Base-by-base conservation (phyloP, 1,140 invertebrate genomes). In the Drosophila punjabiensis region DNA sequence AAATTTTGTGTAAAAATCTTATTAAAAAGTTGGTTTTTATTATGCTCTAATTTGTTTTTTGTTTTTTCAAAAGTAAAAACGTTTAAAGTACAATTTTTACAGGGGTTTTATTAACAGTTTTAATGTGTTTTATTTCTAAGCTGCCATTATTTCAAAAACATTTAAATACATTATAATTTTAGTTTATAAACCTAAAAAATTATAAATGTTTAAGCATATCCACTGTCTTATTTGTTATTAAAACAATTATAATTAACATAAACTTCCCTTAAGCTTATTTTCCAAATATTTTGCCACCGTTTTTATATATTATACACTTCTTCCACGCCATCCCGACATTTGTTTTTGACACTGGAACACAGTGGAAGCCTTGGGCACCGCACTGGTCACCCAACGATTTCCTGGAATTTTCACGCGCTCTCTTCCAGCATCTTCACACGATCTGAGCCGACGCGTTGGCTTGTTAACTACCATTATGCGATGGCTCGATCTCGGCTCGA, bases 361-460 rank as follows among this genome's bases (percentile, higher is more conserved):
- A 28, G 59, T 6, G n/a, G 55, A 33, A 30, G 24, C 60, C 77
- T 28, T 32, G 28, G 67, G 59, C 67, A 43, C 79, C 85, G 69
- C 85, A 66, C 74, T 52, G 78, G 71, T 70, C 60, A 53, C 50
- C 69, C n/a, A 64, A 64, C 79, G 70, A 82, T 79, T 89, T 89
- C 86, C 82, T 43, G 82, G 86, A 89, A 89, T 89, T 86, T 58
- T 90, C 82, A 75, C 82, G 86, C 71, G 37, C 75, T 76, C 81
- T 84, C 64, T 73, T 61, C 85, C 74, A 78, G 76, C 76, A 89
- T 90, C 86, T 90, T 90, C 87, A 90, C 86, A 90, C 86, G 82
- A 90, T 90, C 86, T 90, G 37, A 52, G 53, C 82, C 77, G 59
- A 70, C 66, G 24, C 24, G 24, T 24, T 24, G 53, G 67, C 86